Base-by-base conservation (phyloP, 2,113 vertebrate species). In the Lates calcarifer region DNA sequence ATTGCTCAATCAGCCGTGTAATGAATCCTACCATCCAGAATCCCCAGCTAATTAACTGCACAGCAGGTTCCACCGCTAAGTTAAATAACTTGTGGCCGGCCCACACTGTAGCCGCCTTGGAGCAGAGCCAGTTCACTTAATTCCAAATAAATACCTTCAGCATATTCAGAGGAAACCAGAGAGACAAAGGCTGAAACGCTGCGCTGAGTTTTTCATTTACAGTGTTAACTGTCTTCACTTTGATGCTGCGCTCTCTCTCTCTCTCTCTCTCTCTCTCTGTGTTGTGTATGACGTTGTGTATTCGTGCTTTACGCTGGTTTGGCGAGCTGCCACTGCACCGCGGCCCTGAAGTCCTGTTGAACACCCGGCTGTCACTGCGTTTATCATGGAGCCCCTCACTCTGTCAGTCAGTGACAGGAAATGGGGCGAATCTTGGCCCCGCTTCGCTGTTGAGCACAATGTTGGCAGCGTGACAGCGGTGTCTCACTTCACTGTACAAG, bases 1-100 rank as follows among this genome's bases (percentile, higher is more conserved):
- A 82, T 69, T 91, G 90, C 79, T 87, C 86, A 89, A 28, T 87
- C 91, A 87, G 65, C 82, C 87, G 4, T 85, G 78, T 90, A 91
- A 90, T 85, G 81, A 90, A 85, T 78, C 70, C 79, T 51, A 55
- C 65, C 80, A 64, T 63, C 85, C 73, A 43, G 15, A 88, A 76
- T 81, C 78, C 78, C 80, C 77, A 43, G 84, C 74, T 88, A 84
- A 92, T 92, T 89, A 91, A 89, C 79, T 35, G 70, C 85, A 69
- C 85, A 83, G 88, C 88, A 81, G 80, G 87, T 62, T 67, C 62
- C 81, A 41, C 11, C 9, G 58, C 51, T 56, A 56, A 66, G 70
- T 82, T 82, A 74, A 82, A 71, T 55, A 87, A 80, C 53, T 53
- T 57, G 29, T 14, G 60, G n/a, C 49, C 6, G 17, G 26, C 26